These are phyloP conservation scores for Scyliorhinus canicula DNA, from an alignment of 2,797 vertebrate genomes.

Conservation along the genomic window DNA sequence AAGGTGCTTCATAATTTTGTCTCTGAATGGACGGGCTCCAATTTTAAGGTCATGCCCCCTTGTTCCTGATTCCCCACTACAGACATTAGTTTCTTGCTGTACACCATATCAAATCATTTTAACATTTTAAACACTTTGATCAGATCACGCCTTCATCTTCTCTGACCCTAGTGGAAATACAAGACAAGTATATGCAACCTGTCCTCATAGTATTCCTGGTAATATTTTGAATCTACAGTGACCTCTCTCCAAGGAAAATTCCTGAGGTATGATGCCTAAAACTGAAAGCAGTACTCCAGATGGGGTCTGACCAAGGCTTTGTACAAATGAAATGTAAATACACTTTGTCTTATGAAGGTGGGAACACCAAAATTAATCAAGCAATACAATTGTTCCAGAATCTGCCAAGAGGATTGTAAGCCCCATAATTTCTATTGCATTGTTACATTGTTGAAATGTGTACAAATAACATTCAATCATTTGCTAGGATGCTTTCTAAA, in stretches of 20 bases:
- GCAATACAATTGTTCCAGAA: not conserved
- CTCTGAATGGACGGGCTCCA: not conserved
- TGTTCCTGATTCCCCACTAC: not conserved
- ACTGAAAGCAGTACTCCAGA: no score
- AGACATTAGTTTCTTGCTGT: no score
- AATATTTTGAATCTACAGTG: not conserved
- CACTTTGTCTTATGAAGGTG: not conserved
- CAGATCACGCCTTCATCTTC: not conserved
- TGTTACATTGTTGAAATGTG: not conserved
- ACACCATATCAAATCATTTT: no score
- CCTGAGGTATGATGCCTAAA: not conserved
- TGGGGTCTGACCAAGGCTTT: not conserved
- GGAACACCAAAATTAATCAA: not conserved
- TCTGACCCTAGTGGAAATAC: not conserved
- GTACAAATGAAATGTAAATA: not conserved
- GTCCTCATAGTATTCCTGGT: not conserved
- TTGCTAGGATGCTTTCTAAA: not conserved
- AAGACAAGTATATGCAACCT: not conserved
- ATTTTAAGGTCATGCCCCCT: not conserved
- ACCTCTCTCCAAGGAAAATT: not conserved
- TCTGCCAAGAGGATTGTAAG: not conserved
- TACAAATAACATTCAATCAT: not conserved
- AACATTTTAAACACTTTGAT: no score
- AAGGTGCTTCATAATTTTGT: not conserved
- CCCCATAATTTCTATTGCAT: not conserved